Conservation (phyloP, 2,797 vertebrate species). For the Peromyscus melanophrys region DNA sequence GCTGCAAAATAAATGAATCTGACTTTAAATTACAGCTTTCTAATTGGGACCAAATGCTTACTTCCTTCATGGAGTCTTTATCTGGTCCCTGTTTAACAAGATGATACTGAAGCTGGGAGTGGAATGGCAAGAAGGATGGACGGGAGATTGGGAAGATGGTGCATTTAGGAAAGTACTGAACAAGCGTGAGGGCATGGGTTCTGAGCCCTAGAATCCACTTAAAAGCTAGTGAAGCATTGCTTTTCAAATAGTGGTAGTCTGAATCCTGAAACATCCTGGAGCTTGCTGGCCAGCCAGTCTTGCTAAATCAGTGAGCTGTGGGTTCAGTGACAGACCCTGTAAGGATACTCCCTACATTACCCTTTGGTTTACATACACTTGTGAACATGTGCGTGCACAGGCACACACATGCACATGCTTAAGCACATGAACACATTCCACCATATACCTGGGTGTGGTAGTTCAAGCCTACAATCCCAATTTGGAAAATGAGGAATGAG, state of each 20-base stretch:
- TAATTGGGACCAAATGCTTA: neutral
- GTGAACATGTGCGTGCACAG: fast-evolving
- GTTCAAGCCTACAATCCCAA: neutral
- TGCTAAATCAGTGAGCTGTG: neutral
- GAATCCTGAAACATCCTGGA: neutral
- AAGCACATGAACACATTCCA: neutral
- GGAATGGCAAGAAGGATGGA: no score
- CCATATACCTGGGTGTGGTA: neutral
- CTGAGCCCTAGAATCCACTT: neutral
- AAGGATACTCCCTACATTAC: neutral
- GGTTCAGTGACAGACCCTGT: neutral
- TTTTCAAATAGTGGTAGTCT: neutral
- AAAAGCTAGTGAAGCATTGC: neutral
- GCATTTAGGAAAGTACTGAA: neutral
- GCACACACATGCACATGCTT: no score
- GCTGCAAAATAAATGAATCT: neutral
- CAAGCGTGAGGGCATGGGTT: neutral
- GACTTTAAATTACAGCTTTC: neutral
- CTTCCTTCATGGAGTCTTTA: neutral
- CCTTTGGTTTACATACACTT: neutral
- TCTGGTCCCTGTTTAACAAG: neutral
- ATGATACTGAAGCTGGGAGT: neutral
- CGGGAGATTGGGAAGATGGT: neutral
- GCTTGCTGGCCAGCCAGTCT: neutral
- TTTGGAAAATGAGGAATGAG: neutral